phyloP scores from a whole-genome alignment of 2,888 invertebrate species.

The Endomychus coccineus region DNA sequence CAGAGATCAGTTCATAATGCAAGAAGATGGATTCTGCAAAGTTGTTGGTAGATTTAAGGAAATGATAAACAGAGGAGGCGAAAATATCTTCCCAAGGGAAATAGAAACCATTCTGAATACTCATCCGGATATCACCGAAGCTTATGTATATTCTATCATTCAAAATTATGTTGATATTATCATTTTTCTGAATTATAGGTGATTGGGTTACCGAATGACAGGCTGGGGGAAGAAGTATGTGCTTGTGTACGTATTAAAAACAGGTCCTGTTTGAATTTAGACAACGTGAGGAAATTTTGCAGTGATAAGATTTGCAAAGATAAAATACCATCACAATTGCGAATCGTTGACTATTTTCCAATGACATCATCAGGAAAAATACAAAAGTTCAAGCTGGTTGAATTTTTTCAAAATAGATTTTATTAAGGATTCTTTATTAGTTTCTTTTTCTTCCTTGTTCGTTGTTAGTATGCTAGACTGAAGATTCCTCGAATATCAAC shows the following conservation, averaged over 20 bases:
- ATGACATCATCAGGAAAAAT: constrained; percentile 80
- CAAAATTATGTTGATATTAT: not conserved
- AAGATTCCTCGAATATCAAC: too few relatives aligned
- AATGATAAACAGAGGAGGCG: constrained; percentile 73
- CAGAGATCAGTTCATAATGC: constrained; percentile 64
- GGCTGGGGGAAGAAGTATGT: constrained; percentile 72
- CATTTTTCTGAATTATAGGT: constrained; percentile 45
- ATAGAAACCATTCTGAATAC: constrained; percentile 69
- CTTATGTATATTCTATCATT: constrained; percentile 53
- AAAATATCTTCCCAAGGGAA: constrained; percentile 79
- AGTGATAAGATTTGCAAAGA: constrained; percentile 66
- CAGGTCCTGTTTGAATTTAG: constrained; percentile 46
- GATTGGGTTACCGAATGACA: constrained; percentile 65
- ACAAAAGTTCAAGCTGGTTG: constrained; percentile 58
- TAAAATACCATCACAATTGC: constrained; percentile 71
- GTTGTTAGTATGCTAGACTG: too few relatives aligned
- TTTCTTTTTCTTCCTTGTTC: too few relatives aligned
- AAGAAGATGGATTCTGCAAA: constrained; percentile 60
- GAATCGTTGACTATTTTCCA: constrained; percentile 63
- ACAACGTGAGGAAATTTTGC: constrained; percentile 57
- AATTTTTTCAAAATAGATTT: too few relatives aligned
- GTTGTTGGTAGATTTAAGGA: constrained; percentile 72
- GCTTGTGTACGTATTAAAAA: constrained; percentile 56
- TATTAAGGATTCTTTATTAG: too few relatives aligned
- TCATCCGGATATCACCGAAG: constrained; percentile 67